These are phyloP conservation scores for Acanthosepion pharaonis DNA, from an alignment of 2,888 invertebrate genomes.

Conservation along the genomic window DNA sequence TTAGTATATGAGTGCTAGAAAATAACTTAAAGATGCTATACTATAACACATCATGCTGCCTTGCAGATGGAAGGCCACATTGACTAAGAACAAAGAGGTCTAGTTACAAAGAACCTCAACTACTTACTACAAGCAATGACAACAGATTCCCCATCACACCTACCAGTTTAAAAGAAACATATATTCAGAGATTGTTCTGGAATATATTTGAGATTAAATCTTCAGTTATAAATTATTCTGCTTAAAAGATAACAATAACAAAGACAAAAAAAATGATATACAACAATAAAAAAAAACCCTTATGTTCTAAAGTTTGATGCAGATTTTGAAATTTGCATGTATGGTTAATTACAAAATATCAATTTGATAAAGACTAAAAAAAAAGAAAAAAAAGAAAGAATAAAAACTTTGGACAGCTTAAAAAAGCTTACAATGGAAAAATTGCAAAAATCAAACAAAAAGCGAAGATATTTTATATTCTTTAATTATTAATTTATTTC, in stretches of 20 bases:
- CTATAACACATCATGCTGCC: neutral
- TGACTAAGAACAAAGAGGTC: neutral
- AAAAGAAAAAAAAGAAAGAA: neutral
- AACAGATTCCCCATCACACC: conserved; percentile 33
- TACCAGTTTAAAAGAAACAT: conserved; percentile 33
- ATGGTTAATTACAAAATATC: neutral
- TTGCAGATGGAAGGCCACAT: conserved; percentile 17
- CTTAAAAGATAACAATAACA: too few relatives aligned
- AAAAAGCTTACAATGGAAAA: neutral
- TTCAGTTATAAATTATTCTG: neutral
- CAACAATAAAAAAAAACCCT: neutral
- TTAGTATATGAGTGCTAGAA: neutral
- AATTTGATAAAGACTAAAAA: neutral
- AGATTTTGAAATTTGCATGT: neutral
- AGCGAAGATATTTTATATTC: neutral
- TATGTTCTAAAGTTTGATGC: neutral
- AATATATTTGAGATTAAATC: neutral
- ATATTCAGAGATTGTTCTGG: neutral
- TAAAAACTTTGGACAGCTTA: neutral
- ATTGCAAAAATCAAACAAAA: neutral
- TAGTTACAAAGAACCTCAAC: conserved; percentile 12
- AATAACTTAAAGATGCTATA: neutral
- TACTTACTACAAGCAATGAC: conserved; percentile 14
- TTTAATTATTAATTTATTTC: neutral
- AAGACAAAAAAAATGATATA: neutral